Evolutionary conservation across 2,888 invertebrate species (phyloP), one percentile per base, ranked within the genome.

Genomic region (Pristionchus exspectatus): DNA sequence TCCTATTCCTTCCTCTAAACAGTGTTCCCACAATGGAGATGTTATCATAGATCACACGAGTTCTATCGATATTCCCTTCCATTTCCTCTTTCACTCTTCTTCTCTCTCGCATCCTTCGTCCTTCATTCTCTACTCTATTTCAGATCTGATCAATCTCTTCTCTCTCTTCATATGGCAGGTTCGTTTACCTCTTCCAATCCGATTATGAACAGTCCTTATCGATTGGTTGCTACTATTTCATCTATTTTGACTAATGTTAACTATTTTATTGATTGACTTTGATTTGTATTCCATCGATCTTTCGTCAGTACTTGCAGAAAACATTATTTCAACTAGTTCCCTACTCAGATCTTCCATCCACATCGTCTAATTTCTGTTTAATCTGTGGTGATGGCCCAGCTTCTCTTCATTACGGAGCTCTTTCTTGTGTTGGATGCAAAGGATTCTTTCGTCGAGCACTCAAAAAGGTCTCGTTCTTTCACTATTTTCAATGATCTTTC

Each of bases 371-470:
- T n/a, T n/a, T n/a, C 27, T 94, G 94, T 83, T 90, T 91, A 56
- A 93, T 94, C 14, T 94, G 94, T 90, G 93, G 93, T 56, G 93
- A 93, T 72, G 91, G 90, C 30, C 92, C 91, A 50, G 94, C 94
- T 12, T 93, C 93, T 63, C 92, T 91, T 90, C 94, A 94, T 87
- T 94, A 94, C 81, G 93, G 94, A 38, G 92, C 92, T 14, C 77
- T 92, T 0, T 91, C 92, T 30, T 93, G 93, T 90, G 93, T 93
- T 50, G 93, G 93, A 18, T 93, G 92, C 86, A 93, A 93, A 89
- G 94, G 94, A 44, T 94, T 94, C 89, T 94, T 94, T 90, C 92
- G 94, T 14, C 91, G 94, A 69, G 94, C 94, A 0, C 91, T 94
- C 59, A 93, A 94, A 84, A 66, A 74, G 38, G 66, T 87, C 44